Evolutionary conservation across 2,888 invertebrate species (phyloP).

Genomic region (Pyralis farinalis): DNA sequence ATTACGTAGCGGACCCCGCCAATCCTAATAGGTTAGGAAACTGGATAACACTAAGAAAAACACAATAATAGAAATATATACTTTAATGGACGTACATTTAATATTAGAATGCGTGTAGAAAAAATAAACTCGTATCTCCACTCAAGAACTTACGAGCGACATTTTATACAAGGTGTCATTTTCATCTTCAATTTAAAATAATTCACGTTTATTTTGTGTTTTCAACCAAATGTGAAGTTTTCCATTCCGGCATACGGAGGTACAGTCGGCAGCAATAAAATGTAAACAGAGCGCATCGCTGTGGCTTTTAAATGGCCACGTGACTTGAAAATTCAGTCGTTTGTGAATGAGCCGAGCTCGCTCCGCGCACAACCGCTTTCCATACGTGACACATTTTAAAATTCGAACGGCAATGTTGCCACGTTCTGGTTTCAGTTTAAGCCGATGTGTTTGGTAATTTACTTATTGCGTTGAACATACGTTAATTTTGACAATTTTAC

Average conservation of each 20-base stretch:
- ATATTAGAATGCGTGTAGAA: too few relatives aligned
- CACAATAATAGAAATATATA: too few relatives aligned
- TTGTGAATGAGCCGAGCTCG: conserved; percentile 9
- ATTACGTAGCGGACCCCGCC: too few relatives aligned
- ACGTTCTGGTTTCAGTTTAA: neutral
- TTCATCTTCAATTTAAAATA: neutral
- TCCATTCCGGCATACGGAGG: conserved; percentile 7
- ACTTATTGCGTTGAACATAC: too few relatives aligned
- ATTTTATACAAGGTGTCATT: too few relatives aligned
- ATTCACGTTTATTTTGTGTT: conserved; percentile 7
- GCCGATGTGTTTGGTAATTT: too few relatives aligned
- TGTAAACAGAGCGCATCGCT: conserved; percentile 9
- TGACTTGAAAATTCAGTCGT: conserved; percentile 8
- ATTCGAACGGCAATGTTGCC: conserved; percentile 10
- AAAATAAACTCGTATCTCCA: too few relatives aligned
- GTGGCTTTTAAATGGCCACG: conserved; percentile 11
- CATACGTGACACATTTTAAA: conserved; percentile 16
- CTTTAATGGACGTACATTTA: too few relatives aligned
- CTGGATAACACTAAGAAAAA: too few relatives aligned
- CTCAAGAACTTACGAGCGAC: too few relatives aligned
- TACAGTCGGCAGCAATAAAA: conserved; percentile 9
- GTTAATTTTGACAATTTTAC: too few relatives aligned
- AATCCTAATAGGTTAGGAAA: too few relatives aligned
- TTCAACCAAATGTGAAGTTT: conserved; percentile 7
- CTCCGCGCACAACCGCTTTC: conserved; percentile 7